Conservation (phyloP, 2,797 vertebrate species). For the Alauda arvensis region DNA sequence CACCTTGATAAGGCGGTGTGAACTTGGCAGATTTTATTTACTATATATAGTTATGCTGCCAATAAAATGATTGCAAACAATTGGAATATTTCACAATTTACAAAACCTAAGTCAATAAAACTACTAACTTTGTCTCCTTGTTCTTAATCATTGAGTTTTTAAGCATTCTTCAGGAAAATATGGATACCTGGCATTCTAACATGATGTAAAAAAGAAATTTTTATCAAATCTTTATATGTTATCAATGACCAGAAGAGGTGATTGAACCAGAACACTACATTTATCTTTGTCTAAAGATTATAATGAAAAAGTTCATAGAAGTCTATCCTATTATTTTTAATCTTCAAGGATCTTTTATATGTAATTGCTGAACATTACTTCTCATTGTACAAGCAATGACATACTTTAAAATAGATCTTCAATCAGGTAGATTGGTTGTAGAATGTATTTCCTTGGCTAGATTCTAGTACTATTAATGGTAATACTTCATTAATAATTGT, state of each 20-base stretch:
- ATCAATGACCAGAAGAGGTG: neutral
- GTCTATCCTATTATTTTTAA: neutral
- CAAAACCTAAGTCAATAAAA: neutral
- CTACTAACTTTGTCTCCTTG: neutral
- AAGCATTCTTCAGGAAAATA: neutral
- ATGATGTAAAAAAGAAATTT: neutral
- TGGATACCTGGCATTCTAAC: accelerated
- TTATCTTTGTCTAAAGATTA: neutral
- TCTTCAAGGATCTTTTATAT: neutral
- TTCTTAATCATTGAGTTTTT: neutral
- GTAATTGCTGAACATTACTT: neutral
- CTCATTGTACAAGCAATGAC: neutral
- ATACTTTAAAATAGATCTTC: neutral
- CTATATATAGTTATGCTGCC: neutral
- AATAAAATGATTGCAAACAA: neutral
- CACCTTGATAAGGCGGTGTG: neutral
- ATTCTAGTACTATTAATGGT: neutral
- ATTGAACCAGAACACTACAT: neutral
- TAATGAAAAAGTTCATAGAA: neutral
- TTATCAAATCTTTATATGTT: neutral
- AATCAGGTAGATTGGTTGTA: neutral
- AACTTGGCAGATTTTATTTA: neutral
- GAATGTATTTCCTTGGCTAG: neutral
- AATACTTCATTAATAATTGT: neutral
- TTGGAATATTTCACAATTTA: neutral